Conservation (phyloP, 1,140 invertebrate genomes). For the Euura saliciscinereae region DNA sequence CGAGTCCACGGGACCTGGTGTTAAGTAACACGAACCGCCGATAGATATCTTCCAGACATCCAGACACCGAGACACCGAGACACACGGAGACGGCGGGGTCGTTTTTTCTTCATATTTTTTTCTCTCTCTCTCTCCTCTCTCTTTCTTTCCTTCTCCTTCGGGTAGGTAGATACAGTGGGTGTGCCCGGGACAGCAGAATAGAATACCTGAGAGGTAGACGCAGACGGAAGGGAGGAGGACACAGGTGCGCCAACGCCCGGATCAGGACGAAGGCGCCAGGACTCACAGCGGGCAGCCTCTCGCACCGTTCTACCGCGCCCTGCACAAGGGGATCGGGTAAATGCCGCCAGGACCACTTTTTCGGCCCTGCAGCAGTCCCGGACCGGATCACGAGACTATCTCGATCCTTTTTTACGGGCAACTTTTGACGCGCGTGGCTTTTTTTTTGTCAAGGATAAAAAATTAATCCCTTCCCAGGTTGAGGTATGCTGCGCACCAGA, state of each 20-base stretch:
- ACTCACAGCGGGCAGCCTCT: slow-evolving; percentile 43
- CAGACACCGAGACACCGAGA: slow-evolving; percentile 17
- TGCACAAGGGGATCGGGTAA: slow-evolving; percentile 3
- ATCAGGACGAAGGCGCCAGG: slow-evolving; percentile 41
- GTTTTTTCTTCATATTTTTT: too few species aligned
- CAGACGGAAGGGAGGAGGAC: slow-evolving; percentile 33
- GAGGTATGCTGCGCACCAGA: not conserved
- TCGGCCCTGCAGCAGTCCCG: not conserved
- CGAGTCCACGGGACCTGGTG: not conserved
- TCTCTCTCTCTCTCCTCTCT: too few species aligned
- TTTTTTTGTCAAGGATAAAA: not conserved
- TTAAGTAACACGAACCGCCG: not conserved
- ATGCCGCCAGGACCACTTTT: slow-evolving; percentile 1
- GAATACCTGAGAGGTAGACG: slow-evolving; percentile 19
- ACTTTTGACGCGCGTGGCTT: not conserved
- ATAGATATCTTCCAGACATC: slow-evolving; percentile 5
- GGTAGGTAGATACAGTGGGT: slow-evolving; percentile 16
- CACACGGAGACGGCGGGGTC: too few species aligned
- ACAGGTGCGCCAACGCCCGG: slow-evolving; percentile 46
- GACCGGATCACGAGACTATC: not conserved
- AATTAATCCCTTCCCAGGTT: not conserved
- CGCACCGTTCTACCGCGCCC: not conserved
- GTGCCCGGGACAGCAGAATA: not conserved
- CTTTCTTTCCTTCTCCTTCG: slow-evolving; percentile 13
- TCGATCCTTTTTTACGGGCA: not conserved